Conservation (phyloP, 2,888 invertebrate genomes). For the Tachina grossa region DNA sequence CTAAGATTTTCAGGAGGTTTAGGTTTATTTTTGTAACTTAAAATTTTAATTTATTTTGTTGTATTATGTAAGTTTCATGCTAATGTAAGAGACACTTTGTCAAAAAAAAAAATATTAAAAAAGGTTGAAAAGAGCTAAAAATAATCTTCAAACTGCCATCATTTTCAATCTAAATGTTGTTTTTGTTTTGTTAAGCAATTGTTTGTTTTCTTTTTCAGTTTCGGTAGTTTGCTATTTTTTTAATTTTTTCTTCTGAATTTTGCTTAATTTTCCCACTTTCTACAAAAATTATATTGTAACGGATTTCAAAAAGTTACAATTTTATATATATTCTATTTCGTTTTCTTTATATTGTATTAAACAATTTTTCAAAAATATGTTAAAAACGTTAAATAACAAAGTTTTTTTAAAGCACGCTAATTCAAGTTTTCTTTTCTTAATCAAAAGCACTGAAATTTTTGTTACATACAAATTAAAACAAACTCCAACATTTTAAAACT, state of each 20-base stretch:
- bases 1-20: constrained; percentile 16
- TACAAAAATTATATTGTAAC: constrained; percentile 13
- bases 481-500: constrained; percentile 26
- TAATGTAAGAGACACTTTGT: constrained; percentile 23
- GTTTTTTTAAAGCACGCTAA: constrained; percentile 71
- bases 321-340: constrained; percentile 57
- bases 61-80: constrained; percentile 7
- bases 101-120: not conserved
- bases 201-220: constrained; percentile 18
- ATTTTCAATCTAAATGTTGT: constrained; percentile 38
- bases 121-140: not conserved
- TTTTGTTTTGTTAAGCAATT: not conserved
- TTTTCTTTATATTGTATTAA: constrained; percentile 66
- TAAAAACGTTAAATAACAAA: constrained; percentile 66
- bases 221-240: constrained; percentile 61
- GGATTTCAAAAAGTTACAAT: constrained; percentile 28
- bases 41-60: constrained; percentile 9
- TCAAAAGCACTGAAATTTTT: constrained; percentile 68
- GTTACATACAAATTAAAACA: constrained; percentile 57
- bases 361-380: constrained; percentile 57
- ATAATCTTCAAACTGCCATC: not conserved
- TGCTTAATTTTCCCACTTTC: constrained; percentile 56
- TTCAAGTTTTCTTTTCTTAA: constrained; percentile 68
- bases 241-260: constrained; percentile 57
- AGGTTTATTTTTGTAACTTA: constrained; percentile 23